Conservation (phyloP, 2,113 vertebrate genomes). For the Trichomycterus rosablanca region DNA sequence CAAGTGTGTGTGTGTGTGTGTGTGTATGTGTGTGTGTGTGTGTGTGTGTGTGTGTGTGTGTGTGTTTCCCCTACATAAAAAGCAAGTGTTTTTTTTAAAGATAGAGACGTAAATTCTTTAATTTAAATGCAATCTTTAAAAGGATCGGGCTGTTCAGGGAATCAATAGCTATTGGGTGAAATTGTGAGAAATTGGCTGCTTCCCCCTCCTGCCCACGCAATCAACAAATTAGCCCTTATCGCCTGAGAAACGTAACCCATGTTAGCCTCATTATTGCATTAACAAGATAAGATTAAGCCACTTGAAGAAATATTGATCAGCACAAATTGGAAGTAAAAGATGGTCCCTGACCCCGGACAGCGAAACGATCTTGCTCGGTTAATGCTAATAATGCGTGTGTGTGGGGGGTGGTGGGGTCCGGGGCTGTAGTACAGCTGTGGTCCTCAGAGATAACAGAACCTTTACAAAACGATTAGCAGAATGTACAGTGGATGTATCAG, state of each 20-base stretch:
- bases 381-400: background rate
- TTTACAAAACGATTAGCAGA: constrained; percentile 41
- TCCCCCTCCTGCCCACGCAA: background rate
- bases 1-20: too few species aligned
- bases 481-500: constrained; percentile 12
- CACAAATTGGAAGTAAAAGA: constrained; percentile 46
- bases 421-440: constrained; percentile 18
- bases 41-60: constrained; percentile 19
- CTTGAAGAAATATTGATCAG: constrained; percentile 44
- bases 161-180: constrained; percentile 43
- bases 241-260: constrained; percentile 39
- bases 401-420: constrained; percentile 7
- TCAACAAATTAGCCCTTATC: constrained; percentile 38
- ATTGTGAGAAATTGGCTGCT: constrained; percentile 12
- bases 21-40: too few species aligned
- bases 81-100: background rate
- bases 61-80: background rate
- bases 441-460: constrained; percentile 37
- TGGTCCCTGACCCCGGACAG: constrained; percentile 32
- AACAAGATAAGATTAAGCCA: constrained; percentile 46
- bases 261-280: constrained; percentile 45
- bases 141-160: constrained; percentile 14
- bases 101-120: background rate
- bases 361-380: constrained; percentile 39
- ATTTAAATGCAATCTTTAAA: constrained; percentile 2